These are phyloP conservation scores for Cynocephalus volans DNA, from an alignment of 2,113 vertebrate genomes.

Conservation along the genomic window DNA sequence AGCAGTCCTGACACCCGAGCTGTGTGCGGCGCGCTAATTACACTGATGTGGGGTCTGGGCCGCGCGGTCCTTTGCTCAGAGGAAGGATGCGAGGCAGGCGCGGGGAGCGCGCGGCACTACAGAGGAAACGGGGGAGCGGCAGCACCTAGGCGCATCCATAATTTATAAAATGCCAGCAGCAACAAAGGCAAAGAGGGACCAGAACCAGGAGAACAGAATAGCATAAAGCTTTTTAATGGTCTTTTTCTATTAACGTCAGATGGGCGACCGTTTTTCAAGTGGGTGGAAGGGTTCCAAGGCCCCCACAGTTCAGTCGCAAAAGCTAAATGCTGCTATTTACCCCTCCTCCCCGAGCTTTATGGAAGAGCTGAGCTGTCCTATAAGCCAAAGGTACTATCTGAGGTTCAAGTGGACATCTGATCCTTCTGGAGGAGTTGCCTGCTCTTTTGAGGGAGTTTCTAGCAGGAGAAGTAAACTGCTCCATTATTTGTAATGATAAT, in stretches of 20 bases:
- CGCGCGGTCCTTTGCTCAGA: constrained; percentile 82
- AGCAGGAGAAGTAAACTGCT: not conserved
- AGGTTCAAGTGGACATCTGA: not conserved
- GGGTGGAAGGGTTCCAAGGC: constrained; percentile 82
- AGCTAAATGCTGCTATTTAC: constrained; percentile 72
- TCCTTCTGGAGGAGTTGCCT: not conserved
- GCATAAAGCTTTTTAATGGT: constrained; percentile 93
- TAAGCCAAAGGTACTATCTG: not conserved
- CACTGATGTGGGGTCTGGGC: constrained; percentile 85
- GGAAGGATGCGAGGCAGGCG: constrained; percentile 85
- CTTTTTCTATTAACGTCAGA: constrained; percentile 94
- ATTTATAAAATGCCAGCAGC: constrained; percentile 96
- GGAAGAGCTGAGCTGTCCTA: not conserved
- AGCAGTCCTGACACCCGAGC: constrained; percentile 91
- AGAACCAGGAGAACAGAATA: constrained; percentile 90
- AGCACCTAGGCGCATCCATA: constrained; percentile 93
- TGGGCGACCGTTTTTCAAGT: constrained; percentile 84
- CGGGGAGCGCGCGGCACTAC: constrained; percentile 76
- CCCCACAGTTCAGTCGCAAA: constrained; percentile 70
- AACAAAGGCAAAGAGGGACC: constrained; percentile 94
- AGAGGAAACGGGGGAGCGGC: constrained; percentile 87
- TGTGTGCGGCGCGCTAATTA: constrained; percentile 89
- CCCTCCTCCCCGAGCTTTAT: not conserved
- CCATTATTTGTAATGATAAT: no score
- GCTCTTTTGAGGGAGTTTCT: not conserved